These are phyloP conservation scores for Erebia aethiops DNA, from an alignment of 2,888 invertebrate species.

Conservation along the genomic window DNA sequence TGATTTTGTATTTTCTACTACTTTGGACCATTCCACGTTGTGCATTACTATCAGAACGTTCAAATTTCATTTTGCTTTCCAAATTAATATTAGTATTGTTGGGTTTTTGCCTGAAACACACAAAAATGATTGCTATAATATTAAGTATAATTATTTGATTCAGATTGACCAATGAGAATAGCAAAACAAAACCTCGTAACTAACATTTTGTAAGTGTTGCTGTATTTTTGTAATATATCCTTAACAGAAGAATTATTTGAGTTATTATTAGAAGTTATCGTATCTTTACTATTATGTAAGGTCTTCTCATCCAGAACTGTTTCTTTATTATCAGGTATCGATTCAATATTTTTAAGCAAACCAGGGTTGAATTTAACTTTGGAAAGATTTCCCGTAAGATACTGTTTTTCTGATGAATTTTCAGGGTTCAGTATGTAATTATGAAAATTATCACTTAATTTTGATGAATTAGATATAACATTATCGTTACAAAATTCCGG, in stretches of 20 bases:
- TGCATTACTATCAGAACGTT: neutral
- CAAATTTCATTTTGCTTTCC: slow-evolving; percentile 17
- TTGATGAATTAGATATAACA: neutral
- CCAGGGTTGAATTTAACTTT: slow-evolving; percentile 31
- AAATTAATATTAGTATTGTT: slow-evolving; percentile 19
- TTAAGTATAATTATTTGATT: neutral
- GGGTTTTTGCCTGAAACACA: slow-evolving; percentile 10
- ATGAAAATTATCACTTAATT: neutral
- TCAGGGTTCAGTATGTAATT: neutral
- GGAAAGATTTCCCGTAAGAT: slow-evolving; percentile 8
- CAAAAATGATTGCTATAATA: neutral
- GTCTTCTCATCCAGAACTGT: neutral
- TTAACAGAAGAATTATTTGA: slow-evolving; percentile 43
- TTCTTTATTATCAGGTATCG: neutral
- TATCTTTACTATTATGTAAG: too few species aligned
- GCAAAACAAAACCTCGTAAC: slow-evolving; percentile 19
- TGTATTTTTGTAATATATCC: slow-evolving; percentile 62
- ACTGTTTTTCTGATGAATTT: neutral
- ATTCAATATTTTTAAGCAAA: neutral
- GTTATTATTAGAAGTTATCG: slow-evolving; percentile 13
- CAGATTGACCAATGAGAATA: neutral
- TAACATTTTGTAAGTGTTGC: slow-evolving; percentile 54
- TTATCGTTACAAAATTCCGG: slow-evolving; percentile 7
- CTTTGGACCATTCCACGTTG: slow-evolving; percentile 5
- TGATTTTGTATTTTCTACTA: slow-evolving; percentile 62